Evolutionary conservation across 2,797 vertebrate genomes (phyloP).

Genomic region (Peromyscus aztecus): DNA sequence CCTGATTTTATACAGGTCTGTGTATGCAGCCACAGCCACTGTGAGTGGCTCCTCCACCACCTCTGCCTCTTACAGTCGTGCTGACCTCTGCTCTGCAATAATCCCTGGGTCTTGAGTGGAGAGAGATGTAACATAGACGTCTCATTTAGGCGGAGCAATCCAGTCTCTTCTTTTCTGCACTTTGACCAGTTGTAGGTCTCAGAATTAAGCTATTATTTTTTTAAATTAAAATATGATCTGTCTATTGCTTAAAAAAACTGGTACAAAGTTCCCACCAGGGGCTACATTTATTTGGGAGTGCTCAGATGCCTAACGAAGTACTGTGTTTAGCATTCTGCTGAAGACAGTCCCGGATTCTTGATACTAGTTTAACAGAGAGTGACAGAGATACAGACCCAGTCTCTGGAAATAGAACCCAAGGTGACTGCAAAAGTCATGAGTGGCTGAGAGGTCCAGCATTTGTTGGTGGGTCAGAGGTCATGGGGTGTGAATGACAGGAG

Average conservation of each 20-base stretch:
- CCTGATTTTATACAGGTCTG: background rate
- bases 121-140: background rate
- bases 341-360: background rate
- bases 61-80: background rate
- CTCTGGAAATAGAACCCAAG: background rate
- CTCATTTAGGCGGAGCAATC: background rate
- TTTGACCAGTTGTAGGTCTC: background rate
- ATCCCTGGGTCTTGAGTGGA: background rate
- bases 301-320: background rate
- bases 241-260: background rate
- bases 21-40: background rate
- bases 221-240: slow-evolving; percentile 5
- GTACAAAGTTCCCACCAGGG: background rate
- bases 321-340: background rate
- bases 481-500: background rate
- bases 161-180: background rate
- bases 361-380: background rate
- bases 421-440: background rate
- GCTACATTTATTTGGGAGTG: slow-evolving; percentile 1
- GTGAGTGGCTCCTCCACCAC: background rate
- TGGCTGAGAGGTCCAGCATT: background rate
- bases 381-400: background rate
- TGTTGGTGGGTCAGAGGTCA: background rate
- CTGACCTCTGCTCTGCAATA: background rate
- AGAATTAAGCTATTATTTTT: background rate